These are phyloP conservation scores for Ophion obscuratus DNA, from an alignment of 2,888 invertebrate genomes.

Conservation along the genomic window DNA sequence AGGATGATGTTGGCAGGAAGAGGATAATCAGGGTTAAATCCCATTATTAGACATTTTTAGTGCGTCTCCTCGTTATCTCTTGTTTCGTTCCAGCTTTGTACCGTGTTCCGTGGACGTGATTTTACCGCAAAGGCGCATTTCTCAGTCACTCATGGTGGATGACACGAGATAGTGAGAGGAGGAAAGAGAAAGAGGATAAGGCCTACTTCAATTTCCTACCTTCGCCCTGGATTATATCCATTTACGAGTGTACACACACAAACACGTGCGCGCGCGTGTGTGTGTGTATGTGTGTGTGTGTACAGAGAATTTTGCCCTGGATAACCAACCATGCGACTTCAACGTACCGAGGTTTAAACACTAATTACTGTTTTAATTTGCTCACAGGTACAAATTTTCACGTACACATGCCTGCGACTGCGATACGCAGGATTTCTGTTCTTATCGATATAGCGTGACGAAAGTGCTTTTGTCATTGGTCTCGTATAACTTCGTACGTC, in stretches of 20 bases:
- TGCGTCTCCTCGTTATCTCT: neutral
- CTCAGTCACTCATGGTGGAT: constrained; percentile 5
- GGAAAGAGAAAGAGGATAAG: neutral
- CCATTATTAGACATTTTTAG: constrained; percentile 47
- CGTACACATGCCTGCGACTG: neutral
- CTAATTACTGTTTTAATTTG: constrained; percentile 27
- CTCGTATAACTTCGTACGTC: neutral
- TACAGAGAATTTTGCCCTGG: constrained; percentile 21
- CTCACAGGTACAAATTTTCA: neutral
- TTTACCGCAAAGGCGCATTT: constrained; percentile 31
- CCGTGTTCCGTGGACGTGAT: constrained; percentile 2
- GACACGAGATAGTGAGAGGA: neutral
- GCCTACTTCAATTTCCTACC: constrained; percentile 3
- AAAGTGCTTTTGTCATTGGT: constrained; percentile 7
- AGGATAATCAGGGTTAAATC: constrained; percentile 32
- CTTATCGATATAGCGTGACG: constrained; percentile 15
- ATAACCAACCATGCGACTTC: constrained; percentile 19
- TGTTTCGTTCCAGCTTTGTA: constrained; percentile 6
- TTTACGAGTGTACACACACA: constrained; percentile 24
- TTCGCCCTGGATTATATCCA: constrained; percentile 48
- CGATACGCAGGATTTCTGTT: neutral
- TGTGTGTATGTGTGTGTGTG: too few relatives aligned
- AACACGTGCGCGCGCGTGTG: too few relatives aligned
- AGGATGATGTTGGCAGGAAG: constrained; percentile 4
- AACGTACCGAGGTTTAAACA: neutral